phyloP scores from a whole-genome alignment of 2,113 vertebrate species.

The Smithornis capensis region DNA sequence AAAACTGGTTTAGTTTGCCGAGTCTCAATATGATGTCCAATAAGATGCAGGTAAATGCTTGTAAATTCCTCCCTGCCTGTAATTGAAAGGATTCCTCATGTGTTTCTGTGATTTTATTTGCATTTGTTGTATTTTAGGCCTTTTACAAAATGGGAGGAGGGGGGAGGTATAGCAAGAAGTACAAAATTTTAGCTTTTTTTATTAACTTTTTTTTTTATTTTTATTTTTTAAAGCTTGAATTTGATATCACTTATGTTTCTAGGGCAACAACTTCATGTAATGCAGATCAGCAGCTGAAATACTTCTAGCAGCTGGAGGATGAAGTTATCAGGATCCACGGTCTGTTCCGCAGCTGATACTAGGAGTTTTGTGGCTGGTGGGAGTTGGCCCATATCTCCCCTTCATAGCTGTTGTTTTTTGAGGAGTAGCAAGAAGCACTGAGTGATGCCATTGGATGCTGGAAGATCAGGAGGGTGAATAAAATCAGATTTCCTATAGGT shows the following conservation, averaged over 20 bases:
- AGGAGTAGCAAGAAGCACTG: neutral
- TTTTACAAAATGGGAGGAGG: neutral
- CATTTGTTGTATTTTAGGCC: constrained; percentile 17
- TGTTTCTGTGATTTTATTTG: neutral
- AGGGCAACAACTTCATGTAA: constrained; percentile 45
- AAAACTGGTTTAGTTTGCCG: neutral
- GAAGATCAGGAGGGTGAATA: neutral
- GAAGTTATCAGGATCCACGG: constrained; percentile 23
- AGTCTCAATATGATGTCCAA: neutral
- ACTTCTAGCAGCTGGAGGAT: constrained; percentile 39
- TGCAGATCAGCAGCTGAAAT: constrained; percentile 48
- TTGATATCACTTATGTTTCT: constrained; percentile 28
- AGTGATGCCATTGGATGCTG: neutral
- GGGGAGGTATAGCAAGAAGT: neutral
- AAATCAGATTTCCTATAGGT: neutral
- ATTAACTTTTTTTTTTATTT: neutral
- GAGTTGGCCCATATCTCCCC: neutral
- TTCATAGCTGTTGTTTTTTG: neutral
- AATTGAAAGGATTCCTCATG: neutral
- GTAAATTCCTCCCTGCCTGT: neutral
- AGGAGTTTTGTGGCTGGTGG: neutral
- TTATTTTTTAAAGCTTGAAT: neutral
- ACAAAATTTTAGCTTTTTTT: neutral
- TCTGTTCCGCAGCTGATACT: constrained; percentile 21
- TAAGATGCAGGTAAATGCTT: neutral